Evolutionary conservation across 2,113 vertebrate genomes (phyloP).

Genomic region (Mustela nigripes): DNA sequence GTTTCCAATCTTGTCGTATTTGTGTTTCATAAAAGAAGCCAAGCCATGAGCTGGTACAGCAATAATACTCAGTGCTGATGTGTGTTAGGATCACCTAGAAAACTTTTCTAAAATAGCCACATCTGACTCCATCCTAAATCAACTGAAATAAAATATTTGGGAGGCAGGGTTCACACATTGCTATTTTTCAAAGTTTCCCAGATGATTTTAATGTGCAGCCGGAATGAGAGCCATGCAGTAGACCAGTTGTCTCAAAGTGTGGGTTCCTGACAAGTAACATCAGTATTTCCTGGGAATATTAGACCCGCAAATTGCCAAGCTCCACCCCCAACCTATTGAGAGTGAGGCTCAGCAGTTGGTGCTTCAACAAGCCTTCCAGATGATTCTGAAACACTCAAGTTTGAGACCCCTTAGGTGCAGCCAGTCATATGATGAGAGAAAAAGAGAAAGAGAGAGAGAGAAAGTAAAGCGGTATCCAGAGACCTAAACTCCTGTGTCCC

Average conservation of each 20-base stretch:
- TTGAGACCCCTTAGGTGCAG: neutral
- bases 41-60: neutral
- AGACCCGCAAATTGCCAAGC: neutral
- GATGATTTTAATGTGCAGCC: neutral
- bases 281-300: neutral
- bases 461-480: neutral
- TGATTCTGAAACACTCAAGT: neutral
- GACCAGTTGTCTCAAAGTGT: neutral
- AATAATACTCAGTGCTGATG: neutral
- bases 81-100: neutral
- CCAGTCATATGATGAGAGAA: neutral
- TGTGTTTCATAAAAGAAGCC: conserved; percentile 26
- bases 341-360: neutral
- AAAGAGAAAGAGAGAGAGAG: neutral
- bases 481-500: neutral
- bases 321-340: neutral
- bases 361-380: neutral
- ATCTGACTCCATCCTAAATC: neutral
- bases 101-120: neutral
- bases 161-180: neutral
- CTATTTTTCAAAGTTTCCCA: neutral
- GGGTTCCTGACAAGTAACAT: neutral
- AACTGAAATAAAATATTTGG: neutral
- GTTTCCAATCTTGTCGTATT: conserved; percentile 69
- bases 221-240: neutral